Evolutionary conservation across 1,140 invertebrate species (phyloP).

Genomic region (Gerris buenoi): DNA sequence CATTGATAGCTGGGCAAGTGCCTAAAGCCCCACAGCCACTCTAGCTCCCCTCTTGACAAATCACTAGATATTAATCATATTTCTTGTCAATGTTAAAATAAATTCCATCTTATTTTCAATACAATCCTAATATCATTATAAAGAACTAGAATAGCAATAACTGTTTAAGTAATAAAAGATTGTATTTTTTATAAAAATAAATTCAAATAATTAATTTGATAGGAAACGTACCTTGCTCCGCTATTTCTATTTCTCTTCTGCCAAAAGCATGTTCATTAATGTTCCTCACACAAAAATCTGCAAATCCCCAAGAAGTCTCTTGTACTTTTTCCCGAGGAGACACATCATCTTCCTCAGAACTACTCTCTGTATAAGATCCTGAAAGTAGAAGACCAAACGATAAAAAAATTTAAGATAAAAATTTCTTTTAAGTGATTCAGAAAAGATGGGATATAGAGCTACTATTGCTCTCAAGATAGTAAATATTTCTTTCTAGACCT

Average conservation of each 20-base stretch:
- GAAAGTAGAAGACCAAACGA: too few relatives aligned
- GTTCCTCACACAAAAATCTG: constrained; percentile 82
- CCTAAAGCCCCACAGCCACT: too few relatives aligned
- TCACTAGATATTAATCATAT: too few relatives aligned
- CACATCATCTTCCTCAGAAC: constrained; percentile 65
- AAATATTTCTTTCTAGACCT: not conserved
- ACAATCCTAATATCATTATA: too few relatives aligned
- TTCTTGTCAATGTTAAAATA: too few relatives aligned
- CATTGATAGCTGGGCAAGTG: too few relatives aligned
- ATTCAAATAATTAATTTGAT: not conserved
- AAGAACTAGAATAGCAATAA: too few relatives aligned
- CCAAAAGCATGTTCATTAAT: constrained; percentile 86
- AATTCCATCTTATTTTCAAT: too few relatives aligned
- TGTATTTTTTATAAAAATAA: too few relatives aligned
- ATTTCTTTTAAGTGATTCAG: not conserved
- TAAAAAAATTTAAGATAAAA: not conserved
- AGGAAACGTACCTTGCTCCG: constrained; percentile 62
- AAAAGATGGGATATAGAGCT: not conserved
- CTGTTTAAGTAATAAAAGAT: too few relatives aligned
- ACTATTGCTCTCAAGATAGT: not conserved
- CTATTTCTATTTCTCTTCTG: constrained; percentile 89
- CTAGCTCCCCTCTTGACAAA: too few relatives aligned
- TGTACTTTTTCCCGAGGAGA: constrained; percentile 78
- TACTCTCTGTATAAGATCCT: constrained; percentile 80
- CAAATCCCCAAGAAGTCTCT: constrained; percentile 56